Evolutionary conservation across 2,113 vertebrate species (phyloP), one percentile per base, ranked within the genome.

Genomic region (Prietella phreatophila): DNA sequence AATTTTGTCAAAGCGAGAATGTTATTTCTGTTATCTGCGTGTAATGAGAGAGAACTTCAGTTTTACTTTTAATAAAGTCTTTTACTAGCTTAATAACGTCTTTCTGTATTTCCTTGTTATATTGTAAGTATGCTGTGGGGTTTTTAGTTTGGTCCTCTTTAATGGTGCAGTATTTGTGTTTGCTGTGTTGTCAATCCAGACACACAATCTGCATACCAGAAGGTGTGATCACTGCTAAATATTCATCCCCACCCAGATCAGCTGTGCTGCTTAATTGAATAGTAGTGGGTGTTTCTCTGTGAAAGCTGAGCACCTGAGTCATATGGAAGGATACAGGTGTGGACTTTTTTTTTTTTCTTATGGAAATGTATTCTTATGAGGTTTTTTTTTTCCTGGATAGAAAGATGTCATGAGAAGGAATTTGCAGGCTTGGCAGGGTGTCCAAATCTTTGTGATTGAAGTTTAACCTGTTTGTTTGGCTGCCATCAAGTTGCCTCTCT

Each of bases 391-490:
- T 36, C 67, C 15, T 86, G 61, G 22, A 85, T 76, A 63, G 76
- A 82, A 65, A 56, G 67, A 76, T 88, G 78, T 58, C 76, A 84
- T 89, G 61, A 82, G 86, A 81, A 80, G 78, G 65, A 67, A 81
- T 82, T 75, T 63, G 76, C 13, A n/a, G 30, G 36, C 76, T 67
- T 79, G 73, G 60, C 39, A 82, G 79, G 50, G 50, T 86, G 78
- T 55, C 22, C 47, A 61, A 65, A 67, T 67, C 30, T 60, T 47
- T 65, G 84, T 80, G 47, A 30, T 55, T 42, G 33, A 87, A 69
- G 88, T 88, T 71, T 61, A 95, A 95, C 95, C 93, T 87, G 95
- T 95, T 94, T 90, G 76, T 88, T 47, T 93, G 20, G 87, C 94
- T 83, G 86, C 89, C 25, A 25, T 82, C 56, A 83, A 55, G 39